phyloP scores from a whole-genome alignment of 2,797 vertebrate genomes.

The Hemibagrus guttatus region DNA sequence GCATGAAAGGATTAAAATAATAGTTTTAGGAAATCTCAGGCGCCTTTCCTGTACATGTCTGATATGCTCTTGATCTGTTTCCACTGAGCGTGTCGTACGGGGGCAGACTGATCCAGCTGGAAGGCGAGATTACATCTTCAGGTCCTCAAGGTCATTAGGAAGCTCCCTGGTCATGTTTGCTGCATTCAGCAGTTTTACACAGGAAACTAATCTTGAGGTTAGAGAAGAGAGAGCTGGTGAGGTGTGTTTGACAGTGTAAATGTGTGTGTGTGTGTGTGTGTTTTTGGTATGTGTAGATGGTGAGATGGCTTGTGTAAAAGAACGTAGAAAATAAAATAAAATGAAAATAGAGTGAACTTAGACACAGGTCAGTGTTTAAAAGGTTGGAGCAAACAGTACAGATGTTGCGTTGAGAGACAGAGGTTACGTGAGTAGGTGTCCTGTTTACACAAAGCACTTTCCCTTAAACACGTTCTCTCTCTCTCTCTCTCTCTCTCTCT shows the following conservation, averaged over 20 bases:
- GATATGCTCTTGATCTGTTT: background rate
- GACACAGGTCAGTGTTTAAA: background rate
- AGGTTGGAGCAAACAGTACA: background rate
- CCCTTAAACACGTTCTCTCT: background rate
- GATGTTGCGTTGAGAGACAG: background rate
- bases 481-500: background rate
- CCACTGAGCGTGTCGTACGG: background rate
- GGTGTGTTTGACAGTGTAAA: background rate
- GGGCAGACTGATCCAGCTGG: background rate
- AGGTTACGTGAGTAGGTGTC: background rate
- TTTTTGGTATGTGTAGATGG: background rate
- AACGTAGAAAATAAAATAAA: background rate
- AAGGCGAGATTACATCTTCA: background rate
- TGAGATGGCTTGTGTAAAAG: background rate
- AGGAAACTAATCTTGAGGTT: background rate
- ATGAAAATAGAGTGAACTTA: background rate
- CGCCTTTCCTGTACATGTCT: background rate
- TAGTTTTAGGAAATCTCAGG: no score
- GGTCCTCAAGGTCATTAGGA: background rate
- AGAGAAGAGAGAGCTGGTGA: background rate
- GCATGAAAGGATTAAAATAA: background rate
- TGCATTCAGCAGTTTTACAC: background rate
- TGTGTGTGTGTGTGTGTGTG: background rate
- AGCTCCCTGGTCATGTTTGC: background rate
- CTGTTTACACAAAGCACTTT: background rate